phyloP scores from a whole-genome alignment of 2,113 vertebrate genomes.

The Dasyornis broadbenti region DNA sequence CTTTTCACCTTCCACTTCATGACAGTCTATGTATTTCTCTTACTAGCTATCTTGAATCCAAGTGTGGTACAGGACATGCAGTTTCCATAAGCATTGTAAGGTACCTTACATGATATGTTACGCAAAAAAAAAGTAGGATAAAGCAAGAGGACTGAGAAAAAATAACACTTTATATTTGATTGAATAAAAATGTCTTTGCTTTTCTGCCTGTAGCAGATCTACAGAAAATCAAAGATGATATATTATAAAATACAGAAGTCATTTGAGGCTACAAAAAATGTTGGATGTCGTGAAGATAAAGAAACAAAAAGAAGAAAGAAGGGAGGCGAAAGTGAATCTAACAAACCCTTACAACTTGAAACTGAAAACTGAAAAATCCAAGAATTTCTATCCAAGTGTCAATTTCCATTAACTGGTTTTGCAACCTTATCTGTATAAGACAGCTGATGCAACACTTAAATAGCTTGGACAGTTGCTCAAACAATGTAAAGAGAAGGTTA shows the following conservation, averaged over 20 bases:
- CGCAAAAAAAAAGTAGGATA: background rate
- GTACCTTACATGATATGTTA: accelerated
- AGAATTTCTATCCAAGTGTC: background rate
- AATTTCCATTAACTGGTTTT: background rate
- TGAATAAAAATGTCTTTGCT: background rate
- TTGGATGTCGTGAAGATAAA: background rate
- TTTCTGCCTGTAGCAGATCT: background rate
- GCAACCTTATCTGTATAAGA: background rate
- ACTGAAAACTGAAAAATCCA: background rate
- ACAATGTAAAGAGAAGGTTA: background rate
- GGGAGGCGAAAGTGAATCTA: background rate
- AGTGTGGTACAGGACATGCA: background rate
- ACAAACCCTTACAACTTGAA: background rate
- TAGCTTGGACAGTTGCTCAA: background rate
- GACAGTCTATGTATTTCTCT: background rate
- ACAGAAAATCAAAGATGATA: background rate
- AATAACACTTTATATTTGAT: background rate
- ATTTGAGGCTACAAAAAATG: background rate
- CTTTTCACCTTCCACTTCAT: background rate
- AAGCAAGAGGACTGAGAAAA: background rate
- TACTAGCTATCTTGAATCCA: background rate
- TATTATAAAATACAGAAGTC: background rate
- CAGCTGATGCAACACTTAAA: background rate
- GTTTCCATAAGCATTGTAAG: background rate
- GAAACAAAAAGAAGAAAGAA: background rate